Evolutionary conservation across 2,113 vertebrate species (phyloP).

Genomic region (Pterocles burchelli): DNA sequence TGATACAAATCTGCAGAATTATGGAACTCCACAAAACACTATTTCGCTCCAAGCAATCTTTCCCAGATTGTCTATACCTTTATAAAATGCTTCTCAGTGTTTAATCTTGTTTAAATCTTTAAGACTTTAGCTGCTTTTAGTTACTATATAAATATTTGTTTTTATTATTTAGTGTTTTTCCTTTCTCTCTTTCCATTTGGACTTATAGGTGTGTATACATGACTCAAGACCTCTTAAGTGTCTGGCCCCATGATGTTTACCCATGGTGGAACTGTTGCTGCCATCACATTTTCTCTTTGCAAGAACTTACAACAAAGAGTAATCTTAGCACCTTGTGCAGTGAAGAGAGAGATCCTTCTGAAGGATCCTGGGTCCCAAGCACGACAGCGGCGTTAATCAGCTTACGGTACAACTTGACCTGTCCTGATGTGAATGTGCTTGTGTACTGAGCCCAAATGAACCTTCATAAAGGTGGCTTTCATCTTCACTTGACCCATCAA

Average conservation of each 20-base stretch:
- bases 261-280: background rate
- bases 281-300: background rate
- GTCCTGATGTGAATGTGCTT: background rate
- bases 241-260: background rate
- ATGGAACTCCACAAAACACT: background rate
- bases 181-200: background rate
- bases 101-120: background rate
- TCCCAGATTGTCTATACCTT: background rate
- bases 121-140: background rate
- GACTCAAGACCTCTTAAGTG: background rate
- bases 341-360: background rate
- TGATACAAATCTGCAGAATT: background rate
- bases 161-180: background rate
- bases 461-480: background rate
- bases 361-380: background rate
- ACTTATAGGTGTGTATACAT: background rate
- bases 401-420: background rate
- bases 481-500: background rate
- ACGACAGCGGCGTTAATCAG: background rate
- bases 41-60: background rate
- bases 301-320: background rate
- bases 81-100: background rate
- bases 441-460: background rate
- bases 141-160: background rate
- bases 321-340: background rate